A percentile compares a stretch with the other conserved stretches of the same genome.
phyloP scores from a whole-genome alignment of 2,888 invertebrate genomes.

The Dynastes hyllus region DNA sequence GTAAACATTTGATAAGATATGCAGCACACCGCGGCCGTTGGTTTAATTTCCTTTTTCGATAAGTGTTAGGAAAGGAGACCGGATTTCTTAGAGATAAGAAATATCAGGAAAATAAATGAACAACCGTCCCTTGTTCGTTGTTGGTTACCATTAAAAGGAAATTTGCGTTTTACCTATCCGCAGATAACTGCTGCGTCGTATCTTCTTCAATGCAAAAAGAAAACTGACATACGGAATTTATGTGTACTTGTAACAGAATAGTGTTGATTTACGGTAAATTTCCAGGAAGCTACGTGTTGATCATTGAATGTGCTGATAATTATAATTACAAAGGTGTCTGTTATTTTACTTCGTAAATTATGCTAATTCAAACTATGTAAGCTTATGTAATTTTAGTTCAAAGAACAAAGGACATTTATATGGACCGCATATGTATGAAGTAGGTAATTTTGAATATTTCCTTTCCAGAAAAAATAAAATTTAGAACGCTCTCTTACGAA shows the following conservation, averaged over 20 bases:
- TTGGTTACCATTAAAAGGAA: constrained; percentile 34
- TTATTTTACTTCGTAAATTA: too few species aligned
- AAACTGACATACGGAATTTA: background rate
- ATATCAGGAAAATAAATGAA: constrained; percentile 43
- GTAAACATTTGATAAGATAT: constrained; percentile 35
- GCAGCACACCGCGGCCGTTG: constrained; percentile 20
- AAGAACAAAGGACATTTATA: too few species aligned
- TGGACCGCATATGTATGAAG: too few species aligned
- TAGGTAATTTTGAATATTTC: too few species aligned
- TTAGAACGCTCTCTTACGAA: too few species aligned
- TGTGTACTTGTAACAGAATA: background rate
- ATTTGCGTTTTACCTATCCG: constrained; percentile 40
- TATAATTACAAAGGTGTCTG: too few species aligned
- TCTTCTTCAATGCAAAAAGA: background rate
- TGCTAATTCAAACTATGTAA: too few species aligned
- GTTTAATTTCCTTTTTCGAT: constrained; percentile 47
- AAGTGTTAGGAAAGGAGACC: constrained; percentile 32
- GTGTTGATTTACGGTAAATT: constrained; percentile 4
- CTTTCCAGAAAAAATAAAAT: too few species aligned
- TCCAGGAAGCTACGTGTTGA: too few species aligned
- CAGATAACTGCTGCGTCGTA: background rate
- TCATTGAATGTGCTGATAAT: too few species aligned
- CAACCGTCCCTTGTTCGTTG: constrained; percentile 22
- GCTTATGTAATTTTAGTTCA: too few species aligned
- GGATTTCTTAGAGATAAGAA: constrained; percentile 43